These are phyloP conservation scores for Sebastes hopkinsi DNA, from an alignment of 2,797 vertebrate species.

Conservation along the genomic window DNA sequence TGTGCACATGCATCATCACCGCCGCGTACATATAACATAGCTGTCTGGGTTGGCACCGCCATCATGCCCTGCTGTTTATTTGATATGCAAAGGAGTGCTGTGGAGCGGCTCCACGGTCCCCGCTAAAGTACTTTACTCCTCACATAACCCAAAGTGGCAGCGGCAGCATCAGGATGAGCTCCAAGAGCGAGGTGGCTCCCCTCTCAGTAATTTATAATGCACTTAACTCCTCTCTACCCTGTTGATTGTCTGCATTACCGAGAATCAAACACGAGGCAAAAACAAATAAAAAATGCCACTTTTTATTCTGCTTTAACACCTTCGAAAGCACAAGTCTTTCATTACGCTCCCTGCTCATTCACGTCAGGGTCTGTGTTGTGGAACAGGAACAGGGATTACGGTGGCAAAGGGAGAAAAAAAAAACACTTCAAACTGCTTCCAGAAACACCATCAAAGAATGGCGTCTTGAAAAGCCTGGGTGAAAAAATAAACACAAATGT, in stretches of 20 bases:
- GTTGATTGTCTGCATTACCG: slow-evolving; percentile 82
- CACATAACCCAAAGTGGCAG: slow-evolving; percentile 87
- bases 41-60: slow-evolving; percentile 74
- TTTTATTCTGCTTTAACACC: slow-evolving; percentile 80
- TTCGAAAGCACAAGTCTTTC: slow-evolving; percentile 79
- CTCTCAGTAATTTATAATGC: slow-evolving; percentile 82
- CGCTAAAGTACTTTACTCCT: slow-evolving; percentile 84
- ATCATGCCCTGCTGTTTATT: slow-evolving; percentile 78
- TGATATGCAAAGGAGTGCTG: slow-evolving; percentile 85
- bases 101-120: slow-evolving; percentile 77
- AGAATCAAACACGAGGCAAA: slow-evolving; percentile 74
- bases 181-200: slow-evolving; percentile 78
- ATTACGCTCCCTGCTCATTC: slow-evolving; percentile 64
- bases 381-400: slow-evolving; percentile 70
- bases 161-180: slow-evolving; percentile 77
- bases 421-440: slow-evolving; percentile 57
- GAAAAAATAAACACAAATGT: slow-evolving; percentile 49
- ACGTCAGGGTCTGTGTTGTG: slow-evolving; percentile 61
- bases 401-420: slow-evolving; percentile 67
- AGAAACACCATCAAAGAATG: slow-evolving; percentile 65
- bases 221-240: slow-evolving; percentile 82
- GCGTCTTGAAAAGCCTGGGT: slow-evolving; percentile 28
- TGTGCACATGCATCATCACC: slow-evolving; percentile 48
- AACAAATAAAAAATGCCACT: slow-evolving; percentile 82
- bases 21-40: slow-evolving; percentile 55